These are phyloP conservation scores for Eolophus roseicapilla DNA, from an alignment of 2,113 vertebrate genomes.

Conservation along the genomic window DNA sequence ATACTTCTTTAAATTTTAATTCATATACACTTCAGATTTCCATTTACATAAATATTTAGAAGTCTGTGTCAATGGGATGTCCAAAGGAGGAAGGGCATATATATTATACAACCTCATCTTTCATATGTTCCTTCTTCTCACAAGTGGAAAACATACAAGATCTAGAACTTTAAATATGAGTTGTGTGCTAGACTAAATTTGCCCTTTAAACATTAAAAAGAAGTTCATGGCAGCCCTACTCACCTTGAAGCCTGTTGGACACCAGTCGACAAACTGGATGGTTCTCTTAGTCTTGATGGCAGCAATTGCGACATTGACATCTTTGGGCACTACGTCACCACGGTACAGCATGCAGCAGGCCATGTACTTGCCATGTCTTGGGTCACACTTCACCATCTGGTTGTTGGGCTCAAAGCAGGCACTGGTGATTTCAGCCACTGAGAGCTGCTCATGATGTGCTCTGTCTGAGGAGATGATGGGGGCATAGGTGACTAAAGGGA, in stretches of 20 bases:
- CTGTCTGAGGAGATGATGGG: conserved; percentile 79
- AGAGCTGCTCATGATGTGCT: conserved; percentile 78
- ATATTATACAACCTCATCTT: not conserved
- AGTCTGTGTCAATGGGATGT: not conserved
- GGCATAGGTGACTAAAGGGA: conserved; percentile 78
- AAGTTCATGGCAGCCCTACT: not conserved
- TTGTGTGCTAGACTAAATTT: not conserved
- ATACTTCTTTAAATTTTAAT: not conserved
- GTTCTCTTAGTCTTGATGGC: conserved; percentile 79
- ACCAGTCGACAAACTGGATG: conserved; percentile 82
- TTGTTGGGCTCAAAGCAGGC: conserved; percentile 81
- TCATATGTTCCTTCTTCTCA: fast-evolving
- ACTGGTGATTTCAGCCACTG: conserved; percentile 80
- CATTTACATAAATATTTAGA: not conserved
- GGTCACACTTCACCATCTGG: conserved; percentile 85
- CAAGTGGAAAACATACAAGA: not conserved
- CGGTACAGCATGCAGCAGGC: conserved; percentile 83
- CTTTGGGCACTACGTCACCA: conserved; percentile 78
- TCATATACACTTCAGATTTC: not conserved
- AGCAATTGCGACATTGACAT: conserved; percentile 78
- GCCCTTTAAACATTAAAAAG: not conserved
- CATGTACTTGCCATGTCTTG: conserved; percentile 81
- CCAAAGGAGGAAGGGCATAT: not conserved
- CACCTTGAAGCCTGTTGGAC: conserved; percentile 83
- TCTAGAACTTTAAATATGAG: not conserved